Evolutionary conservation across 2,888 invertebrate genomes (phyloP), one percentile per base, ranked within the genome.

Genomic region (Folsomia manolachei): DNA sequence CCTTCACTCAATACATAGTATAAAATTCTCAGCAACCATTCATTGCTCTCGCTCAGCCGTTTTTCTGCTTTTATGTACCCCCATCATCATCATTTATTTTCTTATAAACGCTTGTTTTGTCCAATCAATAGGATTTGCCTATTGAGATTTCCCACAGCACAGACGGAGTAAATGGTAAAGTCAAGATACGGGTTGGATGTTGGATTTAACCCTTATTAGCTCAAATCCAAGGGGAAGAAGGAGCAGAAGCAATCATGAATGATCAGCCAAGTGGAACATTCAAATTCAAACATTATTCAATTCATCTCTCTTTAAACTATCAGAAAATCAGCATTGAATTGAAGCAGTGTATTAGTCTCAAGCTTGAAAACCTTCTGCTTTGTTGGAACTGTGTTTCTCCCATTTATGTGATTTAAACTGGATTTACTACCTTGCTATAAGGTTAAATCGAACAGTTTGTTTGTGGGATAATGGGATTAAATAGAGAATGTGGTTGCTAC

Each of bases 251-350:
- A 56, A 56, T 56, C 56, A 56, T 56, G 56, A 56, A 56, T 19
- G 56, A 56, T 56, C 56, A 56, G 56, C 56, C 56, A n/a, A 56
- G 19, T 21, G 56, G 56, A 56, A 56, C 56, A 56, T 56, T 56
- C 21, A 56, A 56, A 56, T 56, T 56, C 56, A 56, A n/a, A 56
- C 56, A 56, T 56, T 56, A 56, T 56, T 56, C 56, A 56, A 56
- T 56, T 56, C 56, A 56, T 19, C 18, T 19, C n/a, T n/a, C 7
- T 56, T 56, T 56, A 56, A 56, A 56, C 21, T 21, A 18, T 56
- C 56, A n/a, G n/a, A n/a, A n/a, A n/a, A n/a, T 56, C 19, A 19
- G 56, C 21, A 21, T 7, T 56, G 39, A 14, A 14, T 7, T 56
- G 39, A 14, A 14, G 14, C 14, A 4, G 39, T 39, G 39, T 39